Conservation (phyloP, 2,888 invertebrate genomes). For the Pharmacophagus antenor region DNA sequence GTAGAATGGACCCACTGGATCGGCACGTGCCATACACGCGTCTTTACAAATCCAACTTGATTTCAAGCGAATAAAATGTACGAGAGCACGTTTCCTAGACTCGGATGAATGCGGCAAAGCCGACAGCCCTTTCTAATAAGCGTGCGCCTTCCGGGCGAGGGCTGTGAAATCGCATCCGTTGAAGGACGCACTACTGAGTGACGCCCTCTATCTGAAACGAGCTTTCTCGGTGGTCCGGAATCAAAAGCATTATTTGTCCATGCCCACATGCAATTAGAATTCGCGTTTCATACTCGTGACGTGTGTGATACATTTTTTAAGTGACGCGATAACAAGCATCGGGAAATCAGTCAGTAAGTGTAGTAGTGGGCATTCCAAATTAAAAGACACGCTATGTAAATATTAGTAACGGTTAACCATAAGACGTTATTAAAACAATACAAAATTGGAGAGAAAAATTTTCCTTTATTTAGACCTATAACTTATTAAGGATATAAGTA, state of each 20-base stretch:
- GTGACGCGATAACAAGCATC: background rate
- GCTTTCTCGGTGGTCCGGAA: conserved; percentile 11
- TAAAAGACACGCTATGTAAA: no score
- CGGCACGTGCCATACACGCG: conserved; percentile 54
- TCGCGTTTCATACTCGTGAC: conserved; percentile 12
- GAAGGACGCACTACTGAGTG: conserved; percentile 43
- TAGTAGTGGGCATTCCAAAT: no score
- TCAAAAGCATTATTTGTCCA: conserved; percentile 26
- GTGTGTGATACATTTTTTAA: background rate
- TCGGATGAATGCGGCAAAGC: conserved; percentile 45
- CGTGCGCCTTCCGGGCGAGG: conserved; percentile 52
- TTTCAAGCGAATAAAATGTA: conserved; percentile 44
- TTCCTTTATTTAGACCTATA: no score
- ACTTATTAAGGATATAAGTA: no score
- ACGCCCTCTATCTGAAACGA: conserved; percentile 31
- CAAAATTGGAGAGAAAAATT: no score
- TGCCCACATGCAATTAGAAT: conserved; percentile 23
- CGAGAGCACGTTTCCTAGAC: conserved; percentile 33
- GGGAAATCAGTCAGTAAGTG: no score
- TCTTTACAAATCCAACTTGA: conserved; percentile 45
- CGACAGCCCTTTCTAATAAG: conserved; percentile 67
- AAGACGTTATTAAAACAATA: no score
- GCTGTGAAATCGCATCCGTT: conserved; percentile 47
- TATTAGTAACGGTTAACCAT: no score
- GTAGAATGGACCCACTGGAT: conserved; percentile 39